These are phyloP conservation scores for Zaprionus kolodkinae DNA, from an alignment of 1,140 invertebrate species.

Conservation along the genomic window DNA sequence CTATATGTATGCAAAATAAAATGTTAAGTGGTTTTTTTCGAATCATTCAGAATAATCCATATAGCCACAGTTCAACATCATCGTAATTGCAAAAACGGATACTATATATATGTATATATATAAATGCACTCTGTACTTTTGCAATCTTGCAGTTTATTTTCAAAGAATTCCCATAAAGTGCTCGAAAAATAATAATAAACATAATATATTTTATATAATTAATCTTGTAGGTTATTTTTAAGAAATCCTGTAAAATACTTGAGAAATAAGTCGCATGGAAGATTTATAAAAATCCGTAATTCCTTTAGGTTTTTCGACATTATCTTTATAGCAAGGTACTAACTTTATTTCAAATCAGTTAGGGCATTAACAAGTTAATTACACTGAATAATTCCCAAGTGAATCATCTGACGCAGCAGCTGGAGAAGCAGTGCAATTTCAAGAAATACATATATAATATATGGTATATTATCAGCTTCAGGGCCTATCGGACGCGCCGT, in stretches of 20 bases:
- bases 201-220: too few species aligned
- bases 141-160: neutral
- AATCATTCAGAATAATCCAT: neutral
- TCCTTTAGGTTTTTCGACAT: too few species aligned
- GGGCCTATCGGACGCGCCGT: neutral
- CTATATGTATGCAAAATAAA: neutral
- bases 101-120: neutral
- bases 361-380: neutral
- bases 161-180: neutral
- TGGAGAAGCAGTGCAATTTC: conserved; percentile 8
- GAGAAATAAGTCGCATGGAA: too few species aligned
- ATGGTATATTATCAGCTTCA: conserved; percentile 8
- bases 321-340: neutral
- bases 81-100: neutral
- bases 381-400: neutral
- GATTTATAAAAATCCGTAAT: too few species aligned
- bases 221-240: too few species aligned
- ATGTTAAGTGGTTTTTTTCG: neutral
- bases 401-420: conserved; percentile 10
- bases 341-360: neutral
- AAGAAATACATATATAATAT: neutral
- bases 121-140: neutral
- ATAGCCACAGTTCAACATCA: neutral
- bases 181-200: too few species aligned
- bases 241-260: too few species aligned